Evolutionary conservation across 2,113 vertebrate species (phyloP), one percentile per base, ranked within the genome.

Genomic region (Seriola dumerili): DNA sequence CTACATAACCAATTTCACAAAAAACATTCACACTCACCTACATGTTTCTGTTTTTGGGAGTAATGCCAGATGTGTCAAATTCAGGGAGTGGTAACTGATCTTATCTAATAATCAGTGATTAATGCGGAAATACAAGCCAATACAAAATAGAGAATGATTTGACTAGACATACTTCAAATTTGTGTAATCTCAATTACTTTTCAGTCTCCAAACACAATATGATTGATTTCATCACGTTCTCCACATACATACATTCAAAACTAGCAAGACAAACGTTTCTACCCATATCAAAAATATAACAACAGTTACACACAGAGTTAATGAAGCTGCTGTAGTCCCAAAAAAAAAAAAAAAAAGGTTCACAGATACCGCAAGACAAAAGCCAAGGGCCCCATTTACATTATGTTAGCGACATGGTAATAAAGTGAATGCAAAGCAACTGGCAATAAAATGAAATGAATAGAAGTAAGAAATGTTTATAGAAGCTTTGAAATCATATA

Each of bases 401-500:
- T 50, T 6, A 48, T 65, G 8, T 70, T n/a, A 61, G 63, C 21
- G 13, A 54, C 34, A 72, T 3, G 0, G 12, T 80, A 21, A 25
- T 79, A 29, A 72, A 58, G 11, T 17, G 0, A 74, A 46, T 13
- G 68, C 11, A 58, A 50, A 46, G 21, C 7, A 34, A 23, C 9
- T 7, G 8, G 8, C 32, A 74, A 59, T 36, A 62, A 29, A 42
- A 44, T 68, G 42, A 58, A 67, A 52, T 73, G 13, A 7, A 25
- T 32, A 38, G 23, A 46, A 54, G 32, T 5, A 34, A 88, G 5
- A 84, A 86, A 80, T 46, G 32, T 29, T 80, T 23, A 72, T 3
- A 46, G 5, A 52, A 66, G 52, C 50, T 55, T 80, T 42, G 16
- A 66, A 52, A 55, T 57, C 23, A 46, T 14, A 38, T 11, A 10